Evolutionary conservation across 2,888 invertebrate genomes (phyloP), one percentile per base, ranked within the genome.

Genomic region (Dicycla oo): DNA sequence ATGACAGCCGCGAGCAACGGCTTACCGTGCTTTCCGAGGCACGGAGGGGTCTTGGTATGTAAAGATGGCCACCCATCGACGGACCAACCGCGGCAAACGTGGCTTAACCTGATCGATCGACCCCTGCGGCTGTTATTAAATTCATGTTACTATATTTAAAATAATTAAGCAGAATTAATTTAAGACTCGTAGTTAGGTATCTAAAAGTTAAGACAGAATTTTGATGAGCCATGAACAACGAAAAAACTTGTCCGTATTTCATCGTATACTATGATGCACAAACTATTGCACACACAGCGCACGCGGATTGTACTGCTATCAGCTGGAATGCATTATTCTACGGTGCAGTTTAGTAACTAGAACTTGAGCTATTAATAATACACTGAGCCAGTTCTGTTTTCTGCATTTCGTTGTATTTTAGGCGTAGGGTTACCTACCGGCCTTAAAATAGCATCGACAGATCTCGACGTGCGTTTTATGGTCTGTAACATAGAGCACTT

Each of bases 351-450:
- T 83, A 80, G 80, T 87, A 87, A 87, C 88, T 87, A 84, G 88
- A 88, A 88, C 86, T 88, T 80, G 76, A 75, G 72, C 81, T 86
- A 86, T 88, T 89, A 88, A 87, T 91, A 87, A 86, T 89, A 88
- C 80, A 84, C 81, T 86, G 88, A 80, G 80, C 87, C 82, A 87
- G 83, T 87, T 87, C 87, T 86, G 69, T 84, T 80, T 86, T 82
- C 77, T 87, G 83, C 86, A 84, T 84, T 89, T 86, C 84, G 76
- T 83, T 75, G 78, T 86, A 87, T 86, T 88, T 83, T 74, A 76
- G 70, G 45, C 69, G 67, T 75, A 71, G 69, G 65, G 75, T 73
- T 79, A 79, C 74, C 69, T 79, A 79, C 74, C 68, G 74, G 53
- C 10, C 73, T 84, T 53, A 64, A 65, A 76, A 82, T 79, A 83